Percentiles rank a stretch among this genome's conserved stretches.
These are phyloP conservation scores for Poecile atricapillus DNA, from an alignment of 2,113 vertebrate genomes.

Conservation along the genomic window DNA sequence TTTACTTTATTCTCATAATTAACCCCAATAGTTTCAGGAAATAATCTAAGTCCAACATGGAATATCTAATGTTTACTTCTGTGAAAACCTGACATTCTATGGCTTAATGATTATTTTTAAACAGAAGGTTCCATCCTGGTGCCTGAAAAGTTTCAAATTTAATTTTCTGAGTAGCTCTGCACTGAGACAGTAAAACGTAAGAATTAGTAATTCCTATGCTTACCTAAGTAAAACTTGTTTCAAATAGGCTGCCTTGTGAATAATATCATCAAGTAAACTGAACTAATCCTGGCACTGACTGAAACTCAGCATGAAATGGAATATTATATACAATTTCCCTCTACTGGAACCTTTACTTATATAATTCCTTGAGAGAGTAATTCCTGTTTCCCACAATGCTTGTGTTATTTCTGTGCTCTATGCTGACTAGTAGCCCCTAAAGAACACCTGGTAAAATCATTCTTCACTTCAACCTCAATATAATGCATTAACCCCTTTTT, in stretches of 20 bases:
- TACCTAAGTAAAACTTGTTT: background rate
- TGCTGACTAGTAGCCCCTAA: background rate
- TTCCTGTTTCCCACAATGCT: background rate
- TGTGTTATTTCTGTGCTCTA: background rate
- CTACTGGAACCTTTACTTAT: background rate
- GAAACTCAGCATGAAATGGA: background rate
- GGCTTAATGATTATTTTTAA: background rate
- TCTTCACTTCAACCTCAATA: background rate
- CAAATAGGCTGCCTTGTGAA: background rate
- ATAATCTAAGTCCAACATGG: background rate
- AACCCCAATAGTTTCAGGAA: background rate
- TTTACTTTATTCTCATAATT: background rate
- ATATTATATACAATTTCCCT: background rate
- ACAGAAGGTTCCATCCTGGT: background rate
- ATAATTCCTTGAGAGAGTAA: background rate
- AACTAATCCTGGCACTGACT: background rate
- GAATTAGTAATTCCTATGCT: background rate
- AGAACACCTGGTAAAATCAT: background rate
- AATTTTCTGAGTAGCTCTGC: background rate
- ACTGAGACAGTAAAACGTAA: background rate
- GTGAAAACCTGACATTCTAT: background rate
- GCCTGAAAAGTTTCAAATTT: background rate
- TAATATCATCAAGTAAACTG: background rate
- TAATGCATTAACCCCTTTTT: background rate
- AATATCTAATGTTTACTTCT: background rate